These are phyloP conservation scores for Acanthosepion lycidas DNA, from an alignment of 2,888 invertebrate species.

Conservation along the genomic window DNA sequence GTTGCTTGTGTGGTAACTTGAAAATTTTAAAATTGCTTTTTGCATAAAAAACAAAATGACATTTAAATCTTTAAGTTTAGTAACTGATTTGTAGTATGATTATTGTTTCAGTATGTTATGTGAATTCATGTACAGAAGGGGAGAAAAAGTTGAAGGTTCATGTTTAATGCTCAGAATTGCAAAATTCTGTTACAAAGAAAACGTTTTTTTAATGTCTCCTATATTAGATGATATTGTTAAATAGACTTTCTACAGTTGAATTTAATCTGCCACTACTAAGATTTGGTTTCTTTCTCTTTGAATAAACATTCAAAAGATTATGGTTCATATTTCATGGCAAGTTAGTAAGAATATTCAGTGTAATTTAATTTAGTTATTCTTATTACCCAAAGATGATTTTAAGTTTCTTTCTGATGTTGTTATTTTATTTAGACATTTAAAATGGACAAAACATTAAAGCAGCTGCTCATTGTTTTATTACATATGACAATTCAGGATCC, in stretches of 20 bases:
- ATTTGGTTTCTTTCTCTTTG: background rate
- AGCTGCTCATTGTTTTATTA: too few species aligned
- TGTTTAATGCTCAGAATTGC: background rate
- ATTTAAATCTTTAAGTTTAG: background rate
- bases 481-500: background rate
- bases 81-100: background rate
- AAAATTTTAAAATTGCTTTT: background rate
- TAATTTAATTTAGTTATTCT: background rate
- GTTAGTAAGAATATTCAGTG: background rate
- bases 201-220: too few species aligned
- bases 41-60: background rate
- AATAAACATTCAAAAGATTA: background rate
- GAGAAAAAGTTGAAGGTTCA: background rate
- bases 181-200: too few species aligned
- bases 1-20: background rate
- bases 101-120: background rate
- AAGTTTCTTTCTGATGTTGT: background rate
- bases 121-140: background rate
- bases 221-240: too few species aligned
- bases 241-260: too few species aligned
- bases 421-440: too few species aligned
- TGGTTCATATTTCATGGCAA: background rate
- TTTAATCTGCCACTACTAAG: background rate
- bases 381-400: background rate
- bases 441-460: too few species aligned